Conservation (phyloP, 2,888 invertebrate genomes). For the Phaonia tiefii region DNA sequence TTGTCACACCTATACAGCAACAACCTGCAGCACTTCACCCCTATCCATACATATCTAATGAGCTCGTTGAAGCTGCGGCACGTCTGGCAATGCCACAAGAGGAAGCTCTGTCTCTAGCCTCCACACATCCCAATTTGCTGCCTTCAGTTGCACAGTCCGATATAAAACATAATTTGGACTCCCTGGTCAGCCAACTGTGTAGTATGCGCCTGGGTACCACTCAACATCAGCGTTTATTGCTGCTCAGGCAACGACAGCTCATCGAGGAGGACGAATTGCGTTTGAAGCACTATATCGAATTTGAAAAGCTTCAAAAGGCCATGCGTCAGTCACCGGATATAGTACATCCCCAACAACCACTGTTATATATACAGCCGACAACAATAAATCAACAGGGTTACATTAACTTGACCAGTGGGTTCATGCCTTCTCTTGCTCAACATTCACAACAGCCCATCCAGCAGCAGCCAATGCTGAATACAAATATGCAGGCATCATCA, state of each 20-base stretch:
- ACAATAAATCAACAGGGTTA: constrained; percentile 63
- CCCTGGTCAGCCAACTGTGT: constrained; percentile 77
- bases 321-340: constrained; percentile 71
- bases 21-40: constrained; percentile 42
- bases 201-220: constrained; percentile 79
- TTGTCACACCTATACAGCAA: constrained; percentile 43
- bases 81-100: constrained; percentile 67
- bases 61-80: constrained; percentile 37
- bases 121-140: constrained; percentile 78
- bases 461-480: constrained; percentile 59
- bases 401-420: constrained; percentile 59
- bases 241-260: constrained; percentile 79
- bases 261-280: constrained; percentile 80
- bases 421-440: constrained; percentile 53
- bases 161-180: constrained; percentile 80
- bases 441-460: constrained; percentile 48
- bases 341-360: constrained; percentile 62
- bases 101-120: constrained; percentile 79
- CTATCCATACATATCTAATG: constrained; percentile 52
- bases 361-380: constrained; percentile 66
- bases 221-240: constrained; percentile 78
- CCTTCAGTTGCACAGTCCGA: constrained; percentile 80
- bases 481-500: constrained; percentile 65
- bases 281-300: constrained; percentile 79
- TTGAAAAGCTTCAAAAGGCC: constrained; percentile 80